Conservation (phyloP, 2,888 invertebrate genomes). For the Melieria picta region DNA sequence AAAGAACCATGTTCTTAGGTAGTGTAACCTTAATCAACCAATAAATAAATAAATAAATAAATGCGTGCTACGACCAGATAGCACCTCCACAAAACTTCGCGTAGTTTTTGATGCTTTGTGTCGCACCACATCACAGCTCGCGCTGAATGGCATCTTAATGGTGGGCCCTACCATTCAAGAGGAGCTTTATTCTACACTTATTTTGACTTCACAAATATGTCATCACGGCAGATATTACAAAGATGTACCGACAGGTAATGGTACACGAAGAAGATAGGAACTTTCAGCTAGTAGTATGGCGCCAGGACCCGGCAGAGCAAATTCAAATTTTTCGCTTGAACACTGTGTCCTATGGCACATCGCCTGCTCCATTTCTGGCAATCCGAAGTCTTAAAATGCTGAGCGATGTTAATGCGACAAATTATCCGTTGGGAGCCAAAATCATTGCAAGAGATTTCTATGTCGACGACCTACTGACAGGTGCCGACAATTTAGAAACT, state of each 20-base stretch:
- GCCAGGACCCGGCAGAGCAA: neutral
- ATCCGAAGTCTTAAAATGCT: too few relatives aligned
- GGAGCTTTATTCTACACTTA: too few relatives aligned
- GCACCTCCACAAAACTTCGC: slow-evolving; percentile 21
- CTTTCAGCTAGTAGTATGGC: slow-evolving; percentile 23
- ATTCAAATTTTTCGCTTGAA: neutral
- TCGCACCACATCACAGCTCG: slow-evolving; percentile 19
- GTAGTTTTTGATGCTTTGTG: slow-evolving; percentile 24
- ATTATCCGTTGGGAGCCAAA: too few relatives aligned
- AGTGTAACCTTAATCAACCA: too few relatives aligned
- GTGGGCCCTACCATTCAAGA: slow-evolving; percentile 22
- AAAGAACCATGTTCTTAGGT: too few relatives aligned
- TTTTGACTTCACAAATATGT: slow-evolving; percentile 1
- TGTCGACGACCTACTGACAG: too few relatives aligned
- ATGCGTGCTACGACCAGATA: slow-evolving; percentile 13
- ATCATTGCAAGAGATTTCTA: too few relatives aligned
- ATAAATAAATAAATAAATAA: too few relatives aligned
- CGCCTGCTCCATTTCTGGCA: too few relatives aligned
- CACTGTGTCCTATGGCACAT: too few relatives aligned
- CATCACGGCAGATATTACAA: neutral
- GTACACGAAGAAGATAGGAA: slow-evolving; percentile 26
- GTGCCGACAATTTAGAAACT: too few relatives aligned
- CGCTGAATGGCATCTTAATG: slow-evolving; percentile 37
- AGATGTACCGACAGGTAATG: slow-evolving; percentile 20
- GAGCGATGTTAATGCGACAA: too few relatives aligned